phyloP scores from a whole-genome alignment of 2,113 vertebrate genomes.

The Platysteira castanea region DNA sequence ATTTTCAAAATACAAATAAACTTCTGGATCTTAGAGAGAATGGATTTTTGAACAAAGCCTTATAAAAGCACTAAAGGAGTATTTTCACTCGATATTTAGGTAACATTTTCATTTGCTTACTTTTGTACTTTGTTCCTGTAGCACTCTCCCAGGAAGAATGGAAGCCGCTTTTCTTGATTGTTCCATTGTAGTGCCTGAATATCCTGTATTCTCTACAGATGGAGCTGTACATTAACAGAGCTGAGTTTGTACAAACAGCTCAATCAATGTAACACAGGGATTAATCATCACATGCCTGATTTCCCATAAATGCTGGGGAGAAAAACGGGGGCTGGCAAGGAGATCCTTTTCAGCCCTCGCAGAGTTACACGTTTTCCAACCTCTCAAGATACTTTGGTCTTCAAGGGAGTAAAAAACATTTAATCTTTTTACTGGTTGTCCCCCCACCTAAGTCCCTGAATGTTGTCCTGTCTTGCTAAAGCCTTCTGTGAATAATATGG shows the following conservation, averaged over 20 bases:
- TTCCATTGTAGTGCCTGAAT: constrained; percentile 18
- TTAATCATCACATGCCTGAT: constrained; percentile 27
- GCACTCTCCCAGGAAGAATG: constrained; percentile 3
- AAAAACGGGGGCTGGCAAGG: neutral
- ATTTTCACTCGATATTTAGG: neutral
- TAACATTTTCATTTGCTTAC: constrained; percentile 23
- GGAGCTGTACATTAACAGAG: constrained; percentile 45
- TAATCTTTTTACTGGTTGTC: neutral
- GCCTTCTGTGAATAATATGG: no score
- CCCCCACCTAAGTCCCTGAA: neutral
- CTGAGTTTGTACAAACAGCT: constrained; percentile 40
- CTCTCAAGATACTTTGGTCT: neutral
- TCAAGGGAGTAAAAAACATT: neutral
- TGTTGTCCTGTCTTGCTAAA: no score
- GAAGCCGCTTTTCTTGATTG: constrained; percentile 3
- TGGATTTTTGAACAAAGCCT: neutral
- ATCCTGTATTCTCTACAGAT: constrained; percentile 28
- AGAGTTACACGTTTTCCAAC: neutral
- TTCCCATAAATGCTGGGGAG: neutral
- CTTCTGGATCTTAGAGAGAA: neutral
- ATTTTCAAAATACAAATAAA: neutral
- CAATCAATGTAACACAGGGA: constrained; percentile 20
- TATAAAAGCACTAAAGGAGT: neutral
- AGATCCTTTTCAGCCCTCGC: neutral
- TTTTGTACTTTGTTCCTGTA: neutral